Conservation (phyloP, 1,140 invertebrate species). For the Drosophila yakuba region DNA sequence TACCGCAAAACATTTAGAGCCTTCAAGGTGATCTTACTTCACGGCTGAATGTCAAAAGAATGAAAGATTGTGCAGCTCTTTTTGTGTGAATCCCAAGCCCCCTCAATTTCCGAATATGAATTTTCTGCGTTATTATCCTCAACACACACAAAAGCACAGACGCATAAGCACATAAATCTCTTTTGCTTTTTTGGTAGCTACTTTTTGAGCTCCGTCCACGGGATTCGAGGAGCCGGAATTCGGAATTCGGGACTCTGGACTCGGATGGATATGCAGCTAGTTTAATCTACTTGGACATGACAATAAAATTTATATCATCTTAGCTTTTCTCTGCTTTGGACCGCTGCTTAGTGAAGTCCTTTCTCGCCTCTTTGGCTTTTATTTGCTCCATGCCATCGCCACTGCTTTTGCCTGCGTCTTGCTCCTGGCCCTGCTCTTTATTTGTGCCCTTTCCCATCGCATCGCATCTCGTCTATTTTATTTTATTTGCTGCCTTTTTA, state of each 20-base stretch:
- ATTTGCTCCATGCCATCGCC: conserved; percentile 59
- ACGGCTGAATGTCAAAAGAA: conserved; percentile 57
- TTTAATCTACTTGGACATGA: conserved; percentile 83
- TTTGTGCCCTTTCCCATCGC: conserved; percentile 16
- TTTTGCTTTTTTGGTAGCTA: conserved; percentile 63
- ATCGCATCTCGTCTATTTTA: conserved; percentile 53
- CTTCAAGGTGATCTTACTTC: conserved; percentile 2
- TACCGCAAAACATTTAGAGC: background rate
- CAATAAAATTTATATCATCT: conserved; percentile 84
- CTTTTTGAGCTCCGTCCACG: conserved; percentile 57
- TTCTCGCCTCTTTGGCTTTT: conserved; percentile 77
- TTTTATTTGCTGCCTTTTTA: conserved; percentile 76
- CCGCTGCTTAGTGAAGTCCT: conserved; percentile 75
- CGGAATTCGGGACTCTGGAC: conserved; percentile 16
- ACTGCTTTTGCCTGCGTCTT: conserved; percentile 26
- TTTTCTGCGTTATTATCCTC: conserved; percentile 36
- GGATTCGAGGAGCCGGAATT: conserved; percentile 21
- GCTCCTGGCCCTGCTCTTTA: conserved; percentile 30
- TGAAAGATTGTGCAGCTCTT: conserved; percentile 40
- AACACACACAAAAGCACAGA: conserved; percentile 15
- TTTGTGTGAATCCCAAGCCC: conserved; percentile 1
- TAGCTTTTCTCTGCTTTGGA: conserved; percentile 37
- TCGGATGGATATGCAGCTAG: conserved; percentile 68
- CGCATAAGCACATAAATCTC: conserved; percentile 62
- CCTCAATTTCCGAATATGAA: conserved; percentile 16